Evolutionary conservation across 2,113 vertebrate genomes (phyloP).

Genomic region (Oryzias curvinotus): DNA sequence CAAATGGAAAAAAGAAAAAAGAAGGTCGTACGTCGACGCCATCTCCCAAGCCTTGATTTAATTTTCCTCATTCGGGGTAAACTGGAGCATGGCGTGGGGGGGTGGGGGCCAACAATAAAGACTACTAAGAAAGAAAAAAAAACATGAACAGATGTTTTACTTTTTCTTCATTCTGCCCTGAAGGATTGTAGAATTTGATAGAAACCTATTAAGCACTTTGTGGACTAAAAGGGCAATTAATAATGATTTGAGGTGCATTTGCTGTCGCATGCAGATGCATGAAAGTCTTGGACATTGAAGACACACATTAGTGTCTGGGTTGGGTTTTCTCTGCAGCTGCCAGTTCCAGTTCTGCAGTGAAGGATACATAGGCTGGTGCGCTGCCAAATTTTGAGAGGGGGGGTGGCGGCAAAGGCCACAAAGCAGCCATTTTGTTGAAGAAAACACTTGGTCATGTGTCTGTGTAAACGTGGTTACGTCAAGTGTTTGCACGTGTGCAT

Average conservation of each 20-base stretch:
- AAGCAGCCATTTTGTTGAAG: conserved; percentile 32
- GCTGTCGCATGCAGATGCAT: not conserved
- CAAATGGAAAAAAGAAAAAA: conserved; percentile 53
- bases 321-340: not conserved
- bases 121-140: conserved; percentile 6
- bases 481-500: conserved; percentile 9
- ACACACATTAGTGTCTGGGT: no score
- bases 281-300: not conserved
- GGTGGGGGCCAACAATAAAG: conserved; percentile 40
- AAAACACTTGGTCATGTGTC: conserved; percentile 13
- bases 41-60: conserved; percentile 63
- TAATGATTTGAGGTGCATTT: conserved; percentile 25
- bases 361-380: conserved; percentile 2
- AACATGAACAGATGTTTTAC: conserved; percentile 35
- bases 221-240: conserved; percentile 38
- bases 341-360: conserved; percentile 2
- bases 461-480: not conserved
- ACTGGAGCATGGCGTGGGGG: conserved; percentile 46
- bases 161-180: conserved; percentile 34
- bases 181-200: conserved; percentile 48
- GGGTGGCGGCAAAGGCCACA: conserved; percentile 6
- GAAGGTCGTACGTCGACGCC: conserved; percentile 38
- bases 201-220: conserved; percentile 46
- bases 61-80: conserved; percentile 64
- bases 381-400: not conserved